phyloP scores from a whole-genome alignment of 2,113 vertebrate genomes.

The Neodontobutis hainanensis region DNA sequence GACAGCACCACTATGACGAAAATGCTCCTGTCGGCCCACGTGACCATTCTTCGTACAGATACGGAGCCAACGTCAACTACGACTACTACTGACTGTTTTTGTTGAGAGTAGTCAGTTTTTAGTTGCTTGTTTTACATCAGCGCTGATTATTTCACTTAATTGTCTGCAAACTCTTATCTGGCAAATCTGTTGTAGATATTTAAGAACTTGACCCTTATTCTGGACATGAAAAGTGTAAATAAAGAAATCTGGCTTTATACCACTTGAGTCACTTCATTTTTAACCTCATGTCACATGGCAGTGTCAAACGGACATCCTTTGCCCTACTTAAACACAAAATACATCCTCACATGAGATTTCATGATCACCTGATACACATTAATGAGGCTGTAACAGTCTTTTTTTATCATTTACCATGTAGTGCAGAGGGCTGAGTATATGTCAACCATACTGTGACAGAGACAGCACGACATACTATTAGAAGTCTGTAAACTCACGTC shows the following conservation, averaged over 20 bases:
- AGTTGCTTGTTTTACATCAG: background rate
- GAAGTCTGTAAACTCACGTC: slow-evolving; percentile 69
- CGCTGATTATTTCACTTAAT: background rate
- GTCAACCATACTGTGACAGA: background rate
- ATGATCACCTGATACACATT: slow-evolving; percentile 36
- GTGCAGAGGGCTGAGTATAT: background rate
- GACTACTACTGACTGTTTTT: slow-evolving; percentile 84
- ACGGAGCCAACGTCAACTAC: slow-evolving; percentile 90
- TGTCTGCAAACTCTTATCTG: background rate
- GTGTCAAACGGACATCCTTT: background rate
- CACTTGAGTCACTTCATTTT: background rate
- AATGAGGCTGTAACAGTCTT: slow-evolving; percentile 36
- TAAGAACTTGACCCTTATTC: slow-evolving; percentile 1
- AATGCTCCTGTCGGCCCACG: slow-evolving; percentile 85
- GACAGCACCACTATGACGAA: slow-evolving; percentile 92
- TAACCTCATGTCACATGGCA: background rate
- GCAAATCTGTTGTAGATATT: background rate
- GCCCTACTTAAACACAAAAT: slow-evolving; percentile 38
- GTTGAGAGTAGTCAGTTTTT: no score
- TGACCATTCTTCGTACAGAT: slow-evolving; percentile 78
- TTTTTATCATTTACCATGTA: slow-evolving; percentile 12
- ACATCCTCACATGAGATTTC: slow-evolving; percentile 57
- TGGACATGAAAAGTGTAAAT: slow-evolving; percentile 28
- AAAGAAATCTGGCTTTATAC: slow-evolving; percentile 25
- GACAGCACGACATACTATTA: no score